phyloP scores from a whole-genome alignment of 2,797 vertebrate genomes.

The Mionectes olivaceus region DNA sequence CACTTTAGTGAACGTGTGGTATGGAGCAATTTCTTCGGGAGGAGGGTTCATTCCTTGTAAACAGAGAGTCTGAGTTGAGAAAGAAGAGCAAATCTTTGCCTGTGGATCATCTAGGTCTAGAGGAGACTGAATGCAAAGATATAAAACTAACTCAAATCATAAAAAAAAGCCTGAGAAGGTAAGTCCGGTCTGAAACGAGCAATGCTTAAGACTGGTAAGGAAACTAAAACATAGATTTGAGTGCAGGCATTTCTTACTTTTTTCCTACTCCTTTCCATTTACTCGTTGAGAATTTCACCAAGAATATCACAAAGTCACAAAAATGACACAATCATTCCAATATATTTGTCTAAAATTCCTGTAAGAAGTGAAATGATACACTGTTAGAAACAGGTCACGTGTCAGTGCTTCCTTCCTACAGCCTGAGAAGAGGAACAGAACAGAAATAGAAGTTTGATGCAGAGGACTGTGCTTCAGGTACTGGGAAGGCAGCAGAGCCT shows the following conservation, averaged over 20 bases:
- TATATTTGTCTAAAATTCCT: not conserved
- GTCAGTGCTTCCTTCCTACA: not conserved
- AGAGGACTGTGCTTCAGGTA: not conserved
- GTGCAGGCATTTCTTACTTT: not conserved
- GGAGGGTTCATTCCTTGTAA: not conserved
- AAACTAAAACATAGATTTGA: not conserved
- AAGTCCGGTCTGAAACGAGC: not conserved
- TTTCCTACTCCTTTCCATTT: not conserved
- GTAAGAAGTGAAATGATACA: not conserved
- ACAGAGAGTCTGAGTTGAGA: not conserved
- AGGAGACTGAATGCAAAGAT: not conserved
- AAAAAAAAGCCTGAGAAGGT: not conserved
- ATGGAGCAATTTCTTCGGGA: not conserved
- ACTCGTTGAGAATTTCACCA: not conserved
- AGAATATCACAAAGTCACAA: not conserved
- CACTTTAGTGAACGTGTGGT: not conserved
- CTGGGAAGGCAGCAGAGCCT: not conserved
- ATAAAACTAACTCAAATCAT: not conserved
- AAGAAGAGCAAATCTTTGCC: not conserved
- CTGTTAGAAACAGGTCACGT: not conserved
- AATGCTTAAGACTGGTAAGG: not conserved
- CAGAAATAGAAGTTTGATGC: not conserved
- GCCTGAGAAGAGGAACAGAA: not conserved
- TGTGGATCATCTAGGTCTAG: not conserved
- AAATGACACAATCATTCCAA: not conserved